phyloP scores from a whole-genome alignment of 1,140 invertebrate genomes.

The Dinoponera quadriceps region DNA sequence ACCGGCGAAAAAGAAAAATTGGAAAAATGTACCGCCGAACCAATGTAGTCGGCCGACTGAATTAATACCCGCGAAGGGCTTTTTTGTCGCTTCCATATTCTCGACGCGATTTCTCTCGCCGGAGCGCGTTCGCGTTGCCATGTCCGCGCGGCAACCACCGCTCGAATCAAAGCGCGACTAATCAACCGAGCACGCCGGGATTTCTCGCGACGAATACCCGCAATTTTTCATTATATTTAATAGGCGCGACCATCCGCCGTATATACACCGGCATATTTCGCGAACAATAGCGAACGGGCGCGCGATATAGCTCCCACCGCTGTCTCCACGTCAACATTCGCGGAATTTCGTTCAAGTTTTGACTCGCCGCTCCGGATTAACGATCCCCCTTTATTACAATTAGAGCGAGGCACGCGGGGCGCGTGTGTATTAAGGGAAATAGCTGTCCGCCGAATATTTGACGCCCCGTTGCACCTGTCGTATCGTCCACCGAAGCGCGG shows the following conservation, averaged over 20 bases:
- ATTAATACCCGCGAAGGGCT: slow-evolving; percentile 70
- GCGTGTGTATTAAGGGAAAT: slow-evolving; percentile 48
- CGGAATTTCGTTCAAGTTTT: slow-evolving; percentile 53
- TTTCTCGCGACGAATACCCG: slow-evolving; percentile 39
- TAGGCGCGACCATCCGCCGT: slow-evolving; percentile 10
- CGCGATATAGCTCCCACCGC: too few species aligned
- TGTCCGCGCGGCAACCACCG: background rate
- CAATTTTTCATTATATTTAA: slow-evolving; percentile 62
- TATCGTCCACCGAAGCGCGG: slow-evolving; percentile 51
- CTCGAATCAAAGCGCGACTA: slow-evolving; percentile 56
- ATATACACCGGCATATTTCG: slow-evolving; percentile 1
- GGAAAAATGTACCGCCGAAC: slow-evolving; percentile 54
- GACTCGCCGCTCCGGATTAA: slow-evolving; percentile 35
- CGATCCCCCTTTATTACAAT: slow-evolving; percentile 55
- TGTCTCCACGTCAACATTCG: slow-evolving; percentile 36
- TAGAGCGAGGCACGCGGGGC: slow-evolving; percentile 32
- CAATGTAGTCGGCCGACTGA: slow-evolving; percentile 69
- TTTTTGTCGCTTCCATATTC: slow-evolving; percentile 68
- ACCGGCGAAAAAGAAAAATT: slow-evolving; percentile 29
- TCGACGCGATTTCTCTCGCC: slow-evolving; percentile 59
- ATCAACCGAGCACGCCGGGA: slow-evolving; percentile 47
- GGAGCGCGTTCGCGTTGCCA: slow-evolving; percentile 12
- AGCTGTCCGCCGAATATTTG: slow-evolving; percentile 69
- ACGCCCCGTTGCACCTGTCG: slow-evolving; percentile 62
- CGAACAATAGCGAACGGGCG: slow-evolving; percentile 39